These are phyloP conservation scores for Lemur catta DNA, from an alignment of 2,797 vertebrate species.

Conservation along the genomic window DNA sequence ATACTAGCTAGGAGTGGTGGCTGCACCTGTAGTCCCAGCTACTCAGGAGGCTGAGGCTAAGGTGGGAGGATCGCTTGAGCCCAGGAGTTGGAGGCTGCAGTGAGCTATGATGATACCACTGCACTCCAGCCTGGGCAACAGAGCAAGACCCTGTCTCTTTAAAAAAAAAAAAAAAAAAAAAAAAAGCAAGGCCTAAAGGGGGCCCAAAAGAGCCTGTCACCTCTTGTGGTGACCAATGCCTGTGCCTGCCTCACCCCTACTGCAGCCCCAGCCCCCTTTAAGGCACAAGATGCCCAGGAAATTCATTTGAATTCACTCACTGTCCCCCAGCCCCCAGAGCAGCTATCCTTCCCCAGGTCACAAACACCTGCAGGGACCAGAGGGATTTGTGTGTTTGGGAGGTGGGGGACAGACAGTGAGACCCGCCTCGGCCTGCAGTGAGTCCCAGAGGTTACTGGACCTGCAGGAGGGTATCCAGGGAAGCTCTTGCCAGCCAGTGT, in stretches of 20 bases:
- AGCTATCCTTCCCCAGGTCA: background rate
- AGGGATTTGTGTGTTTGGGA: background rate
- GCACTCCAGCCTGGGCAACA: background rate
- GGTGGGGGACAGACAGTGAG: background rate
- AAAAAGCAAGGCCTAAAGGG: background rate
- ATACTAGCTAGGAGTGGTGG: background rate
- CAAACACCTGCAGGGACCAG: background rate
- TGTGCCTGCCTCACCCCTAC: background rate
- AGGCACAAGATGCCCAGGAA: background rate
- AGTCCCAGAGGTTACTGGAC: background rate
- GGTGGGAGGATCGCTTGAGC: too few species aligned
- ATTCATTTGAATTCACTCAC: background rate
- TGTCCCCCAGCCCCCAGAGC: background rate
- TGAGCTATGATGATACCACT: too few species aligned
- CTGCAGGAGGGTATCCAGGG: background rate
- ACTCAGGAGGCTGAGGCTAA: background rate
- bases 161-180: background rate
- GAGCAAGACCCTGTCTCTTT: background rate
- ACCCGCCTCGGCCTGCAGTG: background rate
- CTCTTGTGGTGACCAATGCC: background rate
- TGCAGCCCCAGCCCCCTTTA: background rate
- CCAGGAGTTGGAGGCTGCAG: too few species aligned
- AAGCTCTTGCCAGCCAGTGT: background rate
- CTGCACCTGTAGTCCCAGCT: background rate
- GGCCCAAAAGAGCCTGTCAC: background rate